Evolutionary conservation across 2,797 vertebrate species (phyloP).

Genomic region (Ibycter americanus): DNA sequence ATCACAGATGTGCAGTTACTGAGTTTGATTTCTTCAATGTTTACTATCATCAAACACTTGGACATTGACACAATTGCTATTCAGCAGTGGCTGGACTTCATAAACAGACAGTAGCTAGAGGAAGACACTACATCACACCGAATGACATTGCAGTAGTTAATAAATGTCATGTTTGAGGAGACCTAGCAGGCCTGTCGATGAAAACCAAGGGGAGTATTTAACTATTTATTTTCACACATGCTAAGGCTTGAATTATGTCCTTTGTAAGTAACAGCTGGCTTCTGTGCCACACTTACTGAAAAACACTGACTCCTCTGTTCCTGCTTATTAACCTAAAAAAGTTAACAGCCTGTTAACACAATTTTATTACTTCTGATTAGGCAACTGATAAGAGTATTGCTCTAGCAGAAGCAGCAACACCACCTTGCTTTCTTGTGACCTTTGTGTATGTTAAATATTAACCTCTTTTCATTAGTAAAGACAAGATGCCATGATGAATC

Average conservation of each 20-base stretch:
- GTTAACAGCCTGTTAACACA: not conserved
- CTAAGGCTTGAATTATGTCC: constrained; percentile 5
- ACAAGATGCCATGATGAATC: not conserved
- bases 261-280: constrained; percentile 36
- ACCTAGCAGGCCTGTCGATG: not conserved
- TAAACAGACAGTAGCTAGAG: not conserved
- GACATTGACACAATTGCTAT: not conserved
- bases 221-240: constrained; percentile 31
- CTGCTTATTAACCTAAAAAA: not conserved
- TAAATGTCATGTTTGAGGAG: not conserved
- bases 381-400: not conserved
- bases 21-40: not conserved
- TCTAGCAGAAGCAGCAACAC: not conserved
- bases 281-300: not conserved
- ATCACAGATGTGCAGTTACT: not conserved
- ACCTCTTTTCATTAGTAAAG: not conserved
- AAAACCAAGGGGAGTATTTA: not conserved
- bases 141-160: not conserved
- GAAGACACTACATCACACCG: not conserved
- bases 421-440: not conserved
- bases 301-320: constrained; percentile 14
- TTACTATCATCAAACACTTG: not conserved
- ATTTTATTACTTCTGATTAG: not conserved
- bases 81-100: not conserved
- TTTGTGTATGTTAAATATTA: not conserved